A percentile compares a stretch with the other conserved stretches of the same genome.
Conservation (phyloP, 2,888 invertebrate species). For the Coelogynopora nodosa region DNA sequence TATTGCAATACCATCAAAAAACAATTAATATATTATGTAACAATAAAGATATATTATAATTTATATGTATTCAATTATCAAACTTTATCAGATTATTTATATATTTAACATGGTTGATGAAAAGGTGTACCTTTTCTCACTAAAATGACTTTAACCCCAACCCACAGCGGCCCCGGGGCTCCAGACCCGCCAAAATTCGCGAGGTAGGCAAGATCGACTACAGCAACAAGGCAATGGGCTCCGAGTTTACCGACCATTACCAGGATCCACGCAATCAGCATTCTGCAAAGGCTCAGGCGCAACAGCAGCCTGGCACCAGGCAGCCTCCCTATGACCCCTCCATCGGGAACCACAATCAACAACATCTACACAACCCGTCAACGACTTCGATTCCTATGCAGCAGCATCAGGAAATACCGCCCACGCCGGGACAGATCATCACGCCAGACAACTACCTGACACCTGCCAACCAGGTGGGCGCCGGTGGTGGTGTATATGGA, state of each 20-base stretch:
- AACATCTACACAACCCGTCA: not conserved
- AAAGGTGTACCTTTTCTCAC: no score
- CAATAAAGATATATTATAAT: no score
- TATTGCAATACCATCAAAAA: no score
- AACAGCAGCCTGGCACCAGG: not conserved
- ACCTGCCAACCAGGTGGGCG: not conserved
- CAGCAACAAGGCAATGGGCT: not conserved
- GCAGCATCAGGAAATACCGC: not conserved
- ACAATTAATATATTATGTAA: no score
- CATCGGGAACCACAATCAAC: not conserved
- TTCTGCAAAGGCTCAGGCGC: not conserved
- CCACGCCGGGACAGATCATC: not conserved
- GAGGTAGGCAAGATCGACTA: slow-evolving; percentile 7
- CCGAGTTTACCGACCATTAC: not conserved
- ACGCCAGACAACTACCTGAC: not conserved
- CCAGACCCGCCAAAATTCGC: not conserved
- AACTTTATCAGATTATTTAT: no score
- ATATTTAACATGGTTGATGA: no score
- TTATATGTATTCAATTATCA: no score
- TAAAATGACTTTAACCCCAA: no score
- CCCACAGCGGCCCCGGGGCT: not conserved
- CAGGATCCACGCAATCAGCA: not conserved
- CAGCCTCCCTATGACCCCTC: not conserved
- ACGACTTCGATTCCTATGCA: not conserved
- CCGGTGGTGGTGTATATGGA: not conserved